These are phyloP conservation scores for roundworm (Caenorhabditis elegans) DNA, from an alignment of 1,140 invertebrate species.

Conservation along the genomic window WBcel235 BX284606.5:16398501-16399000, in stretches of 20 bases:
- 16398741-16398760: not conserved
- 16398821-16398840: not conserved
- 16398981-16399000: no score
- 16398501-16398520: no score
- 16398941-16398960: no score
- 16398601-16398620: not conserved
- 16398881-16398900: not conserved
- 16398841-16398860: not conserved
- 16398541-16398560: not conserved
- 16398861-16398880: not conserved
- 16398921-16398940: not conserved
- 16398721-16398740: not conserved
- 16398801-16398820: conserved; percentile 11
- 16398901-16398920: conserved; percentile 15
- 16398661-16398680: not conserved
- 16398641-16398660: conserved; percentile 32
- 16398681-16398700: not conserved
- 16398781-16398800: conserved; percentile 27
- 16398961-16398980: not conserved
- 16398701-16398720: not conserved
- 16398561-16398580: not conserved
- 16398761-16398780: not conserved
- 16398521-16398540: no score
- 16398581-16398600: not conserved
- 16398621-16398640: conserved; percentile 10